Conservation (phyloP, 1,140 invertebrate species). For the Drosophila sturtevanti region DNA sequence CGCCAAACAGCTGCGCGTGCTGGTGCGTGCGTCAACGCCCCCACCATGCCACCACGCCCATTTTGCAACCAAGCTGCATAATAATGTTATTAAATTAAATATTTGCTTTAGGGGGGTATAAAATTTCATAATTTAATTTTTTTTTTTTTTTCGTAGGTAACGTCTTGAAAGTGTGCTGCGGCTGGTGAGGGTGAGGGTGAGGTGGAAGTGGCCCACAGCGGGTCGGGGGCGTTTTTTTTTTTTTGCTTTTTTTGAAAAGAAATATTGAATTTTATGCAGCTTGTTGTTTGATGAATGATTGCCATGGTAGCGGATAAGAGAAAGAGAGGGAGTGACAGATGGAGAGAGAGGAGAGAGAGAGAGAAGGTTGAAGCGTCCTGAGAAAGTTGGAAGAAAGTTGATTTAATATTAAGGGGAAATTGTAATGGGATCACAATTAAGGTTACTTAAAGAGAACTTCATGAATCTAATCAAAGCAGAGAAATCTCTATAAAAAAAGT, state of each 20-base stretch:
- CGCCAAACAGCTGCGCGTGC: constrained; percentile 49
- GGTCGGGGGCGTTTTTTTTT: too few species aligned
- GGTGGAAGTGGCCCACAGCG: neutral
- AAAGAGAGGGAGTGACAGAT: too few species aligned
- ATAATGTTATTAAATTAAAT: constrained; percentile 81
- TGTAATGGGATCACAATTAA: neutral
- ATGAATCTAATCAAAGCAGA: too few species aligned
- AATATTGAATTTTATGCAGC: constrained; percentile 74
- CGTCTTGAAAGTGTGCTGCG: constrained; percentile 39
- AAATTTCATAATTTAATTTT: constrained; percentile 79
- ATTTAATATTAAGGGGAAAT: neutral
- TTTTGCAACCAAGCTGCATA: constrained; percentile 53
- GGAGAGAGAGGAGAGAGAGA: neutral
- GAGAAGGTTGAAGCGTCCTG: neutral
- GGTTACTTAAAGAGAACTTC: neutral
- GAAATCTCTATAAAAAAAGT: too few species aligned
- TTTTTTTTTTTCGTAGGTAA: constrained; percentile 49
- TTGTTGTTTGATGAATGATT: constrained; percentile 75
- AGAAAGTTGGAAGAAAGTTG: too few species aligned
- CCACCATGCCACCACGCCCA: constrained; percentile 26
- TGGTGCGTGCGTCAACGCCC: constrained; percentile 69
- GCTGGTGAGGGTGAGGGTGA: neutral
- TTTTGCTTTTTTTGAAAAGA: constrained; percentile 45
- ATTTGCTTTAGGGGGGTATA: constrained; percentile 74
- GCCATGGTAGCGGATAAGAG: constrained; percentile 55